Conservation (phyloP, 2,797 vertebrate genomes). For the Liparis tanakae region DNA sequence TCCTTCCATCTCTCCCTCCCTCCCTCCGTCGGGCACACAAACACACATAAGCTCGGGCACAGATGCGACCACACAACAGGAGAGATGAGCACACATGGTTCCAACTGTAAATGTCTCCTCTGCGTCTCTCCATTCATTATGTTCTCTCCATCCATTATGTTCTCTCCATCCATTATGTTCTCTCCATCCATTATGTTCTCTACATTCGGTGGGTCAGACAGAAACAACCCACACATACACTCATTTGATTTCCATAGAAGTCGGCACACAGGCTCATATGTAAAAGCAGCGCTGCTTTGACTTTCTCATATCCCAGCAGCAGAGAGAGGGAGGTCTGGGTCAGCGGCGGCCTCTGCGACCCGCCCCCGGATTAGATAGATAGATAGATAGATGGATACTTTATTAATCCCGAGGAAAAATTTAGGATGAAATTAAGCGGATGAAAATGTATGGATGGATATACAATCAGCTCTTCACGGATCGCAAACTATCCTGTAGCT, state of each 20-base stretch:
- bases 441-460: neutral
- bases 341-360: too few relatives aligned
- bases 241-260: constrained; percentile 7
- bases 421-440: too few relatives aligned
- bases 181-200: neutral
- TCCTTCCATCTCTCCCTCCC: constrained; percentile 33
- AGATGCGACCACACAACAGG: constrained; percentile 62
- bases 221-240: constrained; percentile 19
- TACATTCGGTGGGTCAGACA: constrained; percentile 15
- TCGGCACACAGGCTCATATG: constrained; percentile 9
- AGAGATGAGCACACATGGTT: constrained; percentile 51
- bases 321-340: too few relatives aligned
- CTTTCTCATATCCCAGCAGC: neutral
- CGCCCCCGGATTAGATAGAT: too few relatives aligned
- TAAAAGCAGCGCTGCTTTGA: constrained; percentile 26
- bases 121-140: constrained; percentile 13
- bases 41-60: constrained; percentile 45
- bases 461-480: constrained; percentile 11
- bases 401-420: too few relatives aligned
- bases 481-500: neutral
- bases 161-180: constrained; percentile 18
- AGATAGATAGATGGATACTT: too few relatives aligned
- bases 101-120: constrained; percentile 39
- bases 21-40: constrained; percentile 17
- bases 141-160: neutral